A percentile compares a stretch with the other conserved stretches of the same genome.
Conservation (phyloP, 2,113 vertebrate species). For the Plecotus auritus region DNA sequence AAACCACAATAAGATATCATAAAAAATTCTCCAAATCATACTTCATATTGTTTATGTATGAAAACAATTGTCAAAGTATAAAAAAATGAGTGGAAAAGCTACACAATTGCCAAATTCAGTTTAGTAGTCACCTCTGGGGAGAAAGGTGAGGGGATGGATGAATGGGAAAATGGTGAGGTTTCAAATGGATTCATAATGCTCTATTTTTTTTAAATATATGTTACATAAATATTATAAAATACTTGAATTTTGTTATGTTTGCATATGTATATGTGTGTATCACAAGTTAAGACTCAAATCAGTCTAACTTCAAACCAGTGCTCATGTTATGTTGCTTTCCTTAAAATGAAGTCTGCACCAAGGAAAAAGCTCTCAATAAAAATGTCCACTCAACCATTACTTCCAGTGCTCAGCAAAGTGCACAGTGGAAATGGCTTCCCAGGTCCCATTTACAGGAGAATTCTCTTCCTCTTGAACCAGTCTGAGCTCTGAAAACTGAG, state of each 20-base stretch:
- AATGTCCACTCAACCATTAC: too few species aligned
- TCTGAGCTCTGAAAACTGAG: neutral
- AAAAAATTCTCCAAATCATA: neutral
- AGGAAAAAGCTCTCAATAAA: neutral
- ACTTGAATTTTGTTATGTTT: neutral
- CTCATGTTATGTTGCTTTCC: neutral
- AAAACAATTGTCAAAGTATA: neutral
- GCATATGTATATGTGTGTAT: neutral
- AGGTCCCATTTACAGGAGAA: neutral
- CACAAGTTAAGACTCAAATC: neutral
- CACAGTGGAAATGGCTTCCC: neutral
- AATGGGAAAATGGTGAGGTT: neutral
- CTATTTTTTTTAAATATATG: neutral
- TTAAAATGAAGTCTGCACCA: neutral
- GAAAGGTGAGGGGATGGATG: neutral
- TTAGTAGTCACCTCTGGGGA: neutral
- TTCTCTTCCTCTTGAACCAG: neutral
- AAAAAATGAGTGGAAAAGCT: neutral
- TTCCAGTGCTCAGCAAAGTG: neutral
- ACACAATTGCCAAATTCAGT: neutral
- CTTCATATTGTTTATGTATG: neutral
- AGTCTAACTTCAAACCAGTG: neutral
- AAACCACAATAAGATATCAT: too few species aligned
- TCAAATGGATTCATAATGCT: neutral
- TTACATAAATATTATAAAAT: neutral